Conservation (phyloP, 1,140 invertebrate species). For the Aporrectodea caliginosa region DNA sequence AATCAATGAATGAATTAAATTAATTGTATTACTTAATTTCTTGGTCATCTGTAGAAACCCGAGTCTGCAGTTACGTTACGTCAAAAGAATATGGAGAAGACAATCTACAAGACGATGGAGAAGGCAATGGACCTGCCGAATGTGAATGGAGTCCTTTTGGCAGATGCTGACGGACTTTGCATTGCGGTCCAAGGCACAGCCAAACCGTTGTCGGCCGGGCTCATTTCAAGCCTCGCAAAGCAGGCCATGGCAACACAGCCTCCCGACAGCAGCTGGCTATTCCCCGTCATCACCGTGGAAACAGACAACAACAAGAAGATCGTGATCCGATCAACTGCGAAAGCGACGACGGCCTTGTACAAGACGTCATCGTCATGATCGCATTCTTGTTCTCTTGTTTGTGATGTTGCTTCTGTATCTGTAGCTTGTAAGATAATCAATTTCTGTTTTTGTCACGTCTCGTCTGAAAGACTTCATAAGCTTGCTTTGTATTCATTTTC, state of each 20-base stretch:
- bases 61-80: no score
- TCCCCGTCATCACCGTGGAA: neutral
- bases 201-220: neutral
- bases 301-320: neutral
- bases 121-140: neutral
- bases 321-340: neutral
- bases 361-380: neutral
- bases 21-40: no score
- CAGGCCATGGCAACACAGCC: neutral
- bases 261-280: neutral
- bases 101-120: neutral
- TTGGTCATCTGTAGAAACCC: no score
- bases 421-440: no score
- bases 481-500: no score
- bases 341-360: neutral
- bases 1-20: no score
- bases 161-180: neutral
- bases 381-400: no score
- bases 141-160: neutral
- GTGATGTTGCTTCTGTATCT: no score
- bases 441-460: no score
- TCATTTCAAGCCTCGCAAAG: neutral
- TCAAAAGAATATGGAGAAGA: neutral
- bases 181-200: neutral
- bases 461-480: no score